These are phyloP conservation scores for Sarcophaga subvicina DNA, from an alignment of 2,888 invertebrate species.

Conservation along the genomic window DNA sequence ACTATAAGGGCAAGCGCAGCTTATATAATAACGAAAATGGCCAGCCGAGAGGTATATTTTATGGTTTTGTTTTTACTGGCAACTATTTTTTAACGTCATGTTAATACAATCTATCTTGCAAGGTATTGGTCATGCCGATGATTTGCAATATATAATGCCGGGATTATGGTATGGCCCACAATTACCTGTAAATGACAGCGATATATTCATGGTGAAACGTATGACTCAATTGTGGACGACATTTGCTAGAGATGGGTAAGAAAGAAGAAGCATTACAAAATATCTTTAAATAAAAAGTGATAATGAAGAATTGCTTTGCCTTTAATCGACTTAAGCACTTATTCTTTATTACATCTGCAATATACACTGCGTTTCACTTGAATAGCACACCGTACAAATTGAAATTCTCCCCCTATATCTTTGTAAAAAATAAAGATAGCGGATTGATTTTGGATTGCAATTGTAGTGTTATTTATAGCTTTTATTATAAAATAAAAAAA, in stretches of 20 bases:
- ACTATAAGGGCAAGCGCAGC: slow-evolving; percentile 84
- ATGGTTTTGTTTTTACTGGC: not conserved
- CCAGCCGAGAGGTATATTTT: slow-evolving; percentile 73
- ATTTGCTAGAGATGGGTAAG: slow-evolving; percentile 79
- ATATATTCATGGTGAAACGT: slow-evolving; percentile 80
- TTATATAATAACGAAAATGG: slow-evolving; percentile 81
- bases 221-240: slow-evolving; percentile 80
- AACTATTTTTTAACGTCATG: not conserved
- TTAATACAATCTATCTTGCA: not conserved
- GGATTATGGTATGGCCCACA: slow-evolving; percentile 73
- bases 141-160: slow-evolving; percentile 76
- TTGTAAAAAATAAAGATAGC: no score
- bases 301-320: no score
- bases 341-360: no score
- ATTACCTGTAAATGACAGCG: slow-evolving; percentile 76
- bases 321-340: no score
- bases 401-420: no score
- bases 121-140: slow-evolving; percentile 76
- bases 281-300: no score
- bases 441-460: no score
- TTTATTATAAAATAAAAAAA: no score
- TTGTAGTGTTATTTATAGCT: no score
- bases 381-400: no score
- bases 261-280: no score
- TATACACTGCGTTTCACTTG: no score